Evolutionary conservation across 2,113 vertebrate genomes (phyloP).

Genomic region (Mus spicilegus): DNA sequence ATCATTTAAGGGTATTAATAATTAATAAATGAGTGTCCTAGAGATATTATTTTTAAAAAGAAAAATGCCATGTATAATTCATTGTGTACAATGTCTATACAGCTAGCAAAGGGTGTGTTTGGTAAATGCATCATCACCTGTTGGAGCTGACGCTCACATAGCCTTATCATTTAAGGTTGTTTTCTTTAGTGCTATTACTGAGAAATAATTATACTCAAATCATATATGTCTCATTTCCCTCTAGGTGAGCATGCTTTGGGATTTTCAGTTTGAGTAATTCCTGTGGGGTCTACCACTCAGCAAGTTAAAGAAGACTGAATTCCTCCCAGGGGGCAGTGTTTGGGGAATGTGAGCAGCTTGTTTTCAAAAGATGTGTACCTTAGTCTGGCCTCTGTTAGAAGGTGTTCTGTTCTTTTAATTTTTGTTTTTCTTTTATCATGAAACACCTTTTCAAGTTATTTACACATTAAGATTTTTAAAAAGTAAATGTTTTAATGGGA

Average conservation of each 20-base stretch:
- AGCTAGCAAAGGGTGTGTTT: constrained; percentile 25
- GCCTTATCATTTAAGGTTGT: constrained; percentile 63
- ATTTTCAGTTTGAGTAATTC: constrained; percentile 77
- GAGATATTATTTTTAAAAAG: constrained; percentile 50
- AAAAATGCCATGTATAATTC: constrained; percentile 1
- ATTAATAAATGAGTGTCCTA: constrained; percentile 44
- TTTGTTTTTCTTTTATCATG: constrained; percentile 51
- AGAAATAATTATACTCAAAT: constrained; percentile 75
- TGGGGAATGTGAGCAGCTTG: constrained; percentile 68
- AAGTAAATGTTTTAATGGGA: constrained; percentile 56
- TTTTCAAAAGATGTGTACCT: constrained; percentile 64
- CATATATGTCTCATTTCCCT: constrained; percentile 64
- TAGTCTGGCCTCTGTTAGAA: constrained; percentile 19
- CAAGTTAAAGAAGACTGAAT: constrained; percentile 67
- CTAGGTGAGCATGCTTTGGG: constrained; percentile 75
- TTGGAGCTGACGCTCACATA: constrained; percentile 13
- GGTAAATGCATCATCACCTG: neutral
- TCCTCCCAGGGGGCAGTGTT: constrained; percentile 50
- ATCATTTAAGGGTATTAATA: constrained; percentile 39
- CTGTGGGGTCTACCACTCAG: constrained; percentile 68
- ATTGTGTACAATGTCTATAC: neutral
- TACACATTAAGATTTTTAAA: constrained; percentile 59
- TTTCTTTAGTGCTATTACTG: constrained; percentile 61
- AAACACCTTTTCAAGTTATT: constrained; percentile 40
- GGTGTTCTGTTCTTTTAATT: constrained; percentile 24